These are phyloP conservation scores for Prolemur simus DNA, from an alignment of 2,113 vertebrate genomes.

Conservation along the genomic window DNA sequence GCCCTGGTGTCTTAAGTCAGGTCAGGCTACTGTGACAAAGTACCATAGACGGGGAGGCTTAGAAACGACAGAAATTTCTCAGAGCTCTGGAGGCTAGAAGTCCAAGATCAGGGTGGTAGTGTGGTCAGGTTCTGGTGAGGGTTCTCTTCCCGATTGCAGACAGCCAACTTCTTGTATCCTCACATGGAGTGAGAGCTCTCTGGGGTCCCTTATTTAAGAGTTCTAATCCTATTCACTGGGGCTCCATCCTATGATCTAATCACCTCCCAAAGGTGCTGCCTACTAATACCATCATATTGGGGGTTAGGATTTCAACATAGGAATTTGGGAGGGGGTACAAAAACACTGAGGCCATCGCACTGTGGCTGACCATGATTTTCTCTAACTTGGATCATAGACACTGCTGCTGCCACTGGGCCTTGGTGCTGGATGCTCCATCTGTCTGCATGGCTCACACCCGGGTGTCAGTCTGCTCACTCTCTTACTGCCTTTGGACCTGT, in stretches of 20 bases:
- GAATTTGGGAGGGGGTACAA: background rate
- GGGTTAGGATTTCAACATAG: background rate
- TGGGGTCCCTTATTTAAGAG: background rate
- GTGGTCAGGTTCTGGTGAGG: background rate
- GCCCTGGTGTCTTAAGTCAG: background rate
- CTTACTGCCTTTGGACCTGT: background rate
- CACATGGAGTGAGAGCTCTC: no score
- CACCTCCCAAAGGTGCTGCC: background rate
- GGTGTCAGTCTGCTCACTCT: background rate
- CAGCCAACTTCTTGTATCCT: background rate
- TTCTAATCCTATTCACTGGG: background rate
- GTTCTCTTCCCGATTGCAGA: background rate
- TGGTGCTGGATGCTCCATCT: background rate
- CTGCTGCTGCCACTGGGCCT: background rate
- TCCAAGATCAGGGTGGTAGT: background rate
- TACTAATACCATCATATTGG: background rate
- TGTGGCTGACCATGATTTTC: background rate
- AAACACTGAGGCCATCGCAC: background rate
- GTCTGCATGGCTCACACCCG: no score
- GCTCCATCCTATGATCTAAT: background rate
- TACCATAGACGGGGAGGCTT: no score
- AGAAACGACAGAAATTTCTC: background rate
- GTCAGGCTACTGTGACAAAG: background rate
- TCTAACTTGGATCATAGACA: background rate
- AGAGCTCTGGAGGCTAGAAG: background rate